phyloP scores from a whole-genome alignment of 2,113 vertebrate genomes.

The Corythoichthys haematopterus region DNA sequence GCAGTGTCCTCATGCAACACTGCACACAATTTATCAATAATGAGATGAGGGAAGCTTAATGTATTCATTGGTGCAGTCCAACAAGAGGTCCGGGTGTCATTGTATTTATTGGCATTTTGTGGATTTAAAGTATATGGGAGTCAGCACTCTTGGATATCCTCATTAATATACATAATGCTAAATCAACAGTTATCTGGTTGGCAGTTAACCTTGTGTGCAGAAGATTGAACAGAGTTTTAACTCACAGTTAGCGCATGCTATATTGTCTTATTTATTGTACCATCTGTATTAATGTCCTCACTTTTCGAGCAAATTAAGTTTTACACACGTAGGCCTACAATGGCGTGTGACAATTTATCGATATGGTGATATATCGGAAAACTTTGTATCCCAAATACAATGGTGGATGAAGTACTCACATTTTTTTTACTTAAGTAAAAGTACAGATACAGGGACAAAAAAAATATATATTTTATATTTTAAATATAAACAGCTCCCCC shows the following conservation, averaged over 20 bases:
- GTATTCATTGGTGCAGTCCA: conserved; percentile 48
- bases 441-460: too few relatives aligned
- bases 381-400: too few relatives aligned
- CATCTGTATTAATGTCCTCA: background rate
- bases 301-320: background rate
- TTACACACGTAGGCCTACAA: background rate
- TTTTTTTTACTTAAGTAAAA: too few relatives aligned
- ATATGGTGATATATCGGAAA: too few relatives aligned
- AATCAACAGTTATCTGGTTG: conserved; percentile 56
- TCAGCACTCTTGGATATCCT: conserved; percentile 49
- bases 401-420: too few relatives aligned
- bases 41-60: conserved; percentile 50
- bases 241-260: background rate
- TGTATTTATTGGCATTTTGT: conserved; percentile 56
- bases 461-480: too few relatives aligned
- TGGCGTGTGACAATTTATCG: too few relatives aligned
- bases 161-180: conserved; percentile 60
- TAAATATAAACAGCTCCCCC: too few relatives aligned
- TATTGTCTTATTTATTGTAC: background rate
- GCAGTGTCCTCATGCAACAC: conserved; percentile 1
- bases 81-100: conserved; percentile 58
- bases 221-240: background rate
- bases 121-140: conserved; percentile 58
- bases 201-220: conserved; percentile 19
- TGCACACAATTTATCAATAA: conserved; percentile 29